Conservation (phyloP, 1,140 invertebrate species). For the Eueides isabella region DNA sequence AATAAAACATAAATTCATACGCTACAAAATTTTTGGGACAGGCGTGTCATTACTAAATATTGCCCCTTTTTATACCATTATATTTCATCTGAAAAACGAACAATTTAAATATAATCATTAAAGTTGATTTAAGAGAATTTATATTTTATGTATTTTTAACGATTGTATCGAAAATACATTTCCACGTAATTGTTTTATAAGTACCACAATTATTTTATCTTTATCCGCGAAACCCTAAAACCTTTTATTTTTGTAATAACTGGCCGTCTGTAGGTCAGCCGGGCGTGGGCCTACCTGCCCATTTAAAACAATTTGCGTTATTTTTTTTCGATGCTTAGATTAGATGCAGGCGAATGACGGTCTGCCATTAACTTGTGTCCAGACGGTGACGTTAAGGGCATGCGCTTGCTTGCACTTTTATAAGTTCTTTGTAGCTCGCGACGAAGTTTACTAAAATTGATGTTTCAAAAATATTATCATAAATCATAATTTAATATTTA, state of each 20-base stretch:
- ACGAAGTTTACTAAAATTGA: background rate
- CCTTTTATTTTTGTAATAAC: slow-evolving; percentile 60
- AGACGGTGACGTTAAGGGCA: slow-evolving; percentile 54
- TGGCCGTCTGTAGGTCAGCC: slow-evolving; percentile 71
- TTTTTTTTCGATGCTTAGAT: slow-evolving; percentile 60
- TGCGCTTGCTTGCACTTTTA: slow-evolving; percentile 28
- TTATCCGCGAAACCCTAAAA: slow-evolving; percentile 51
- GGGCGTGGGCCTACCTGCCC: slow-evolving; percentile 69
- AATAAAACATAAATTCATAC: background rate
- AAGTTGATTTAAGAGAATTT: slow-evolving; percentile 18
- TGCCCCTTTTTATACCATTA: background rate
- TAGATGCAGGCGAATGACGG: slow-evolving; percentile 62
- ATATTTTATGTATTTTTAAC: slow-evolving; percentile 43
- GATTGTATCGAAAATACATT: slow-evolving; percentile 41
- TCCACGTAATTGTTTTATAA: slow-evolving; percentile 47
- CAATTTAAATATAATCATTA: slow-evolving; percentile 4
- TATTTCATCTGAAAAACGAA: slow-evolving; percentile 6
- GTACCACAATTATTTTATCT: slow-evolving; percentile 49
- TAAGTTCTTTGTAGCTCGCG: background rate
- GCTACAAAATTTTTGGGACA: background rate
- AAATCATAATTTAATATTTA: too few relatives aligned
- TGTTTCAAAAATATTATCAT: background rate
- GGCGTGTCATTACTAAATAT: background rate
- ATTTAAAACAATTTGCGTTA: slow-evolving; percentile 79
- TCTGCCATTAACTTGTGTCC: slow-evolving; percentile 61